Conservation (phyloP, 2,888 invertebrate species). For the Acanthoscelides obtectus region DNA sequence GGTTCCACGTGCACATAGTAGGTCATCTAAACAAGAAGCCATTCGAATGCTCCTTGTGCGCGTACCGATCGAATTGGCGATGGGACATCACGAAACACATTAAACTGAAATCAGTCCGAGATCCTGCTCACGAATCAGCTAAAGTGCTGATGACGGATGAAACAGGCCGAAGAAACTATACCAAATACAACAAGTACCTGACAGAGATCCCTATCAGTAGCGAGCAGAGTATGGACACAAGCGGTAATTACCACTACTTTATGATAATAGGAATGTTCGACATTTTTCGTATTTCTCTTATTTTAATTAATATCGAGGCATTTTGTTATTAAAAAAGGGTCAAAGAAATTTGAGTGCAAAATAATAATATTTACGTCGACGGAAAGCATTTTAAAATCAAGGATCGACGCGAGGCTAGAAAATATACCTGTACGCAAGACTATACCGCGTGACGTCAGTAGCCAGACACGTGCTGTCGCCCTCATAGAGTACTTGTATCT, state of each 20-base stretch:
- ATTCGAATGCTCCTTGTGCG: slow-evolving; percentile 91
- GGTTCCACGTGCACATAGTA: slow-evolving; percentile 91
- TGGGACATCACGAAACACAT: slow-evolving; percentile 98
- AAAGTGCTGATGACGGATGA: slow-evolving; percentile 88
- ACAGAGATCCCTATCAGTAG: slow-evolving; percentile 52
- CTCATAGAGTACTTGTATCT: no score
- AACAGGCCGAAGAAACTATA: slow-evolving; percentile 84
- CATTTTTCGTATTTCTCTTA: no score
- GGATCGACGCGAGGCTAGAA: no score
- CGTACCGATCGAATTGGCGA: slow-evolving; percentile 92
- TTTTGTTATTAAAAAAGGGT: no score
- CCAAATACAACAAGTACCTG: slow-evolving; percentile 87
- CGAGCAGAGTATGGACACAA: slow-evolving; percentile 41
- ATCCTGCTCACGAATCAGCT: slow-evolving; percentile 74
- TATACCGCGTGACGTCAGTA: no score
- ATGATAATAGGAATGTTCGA: no score
- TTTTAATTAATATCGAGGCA: no score
- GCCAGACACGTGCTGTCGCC: no score
- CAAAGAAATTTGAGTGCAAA: no score
- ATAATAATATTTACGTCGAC: no score
- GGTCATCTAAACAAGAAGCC: slow-evolving; percentile 91
- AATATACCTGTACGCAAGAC: no score
- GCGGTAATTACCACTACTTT: slow-evolving; percentile 27
- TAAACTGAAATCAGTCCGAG: slow-evolving; percentile 79
- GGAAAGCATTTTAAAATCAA: no score